Base-by-base conservation (phyloP, 2,113 vertebrate species). In the Neogobius melanostomus region DNA sequence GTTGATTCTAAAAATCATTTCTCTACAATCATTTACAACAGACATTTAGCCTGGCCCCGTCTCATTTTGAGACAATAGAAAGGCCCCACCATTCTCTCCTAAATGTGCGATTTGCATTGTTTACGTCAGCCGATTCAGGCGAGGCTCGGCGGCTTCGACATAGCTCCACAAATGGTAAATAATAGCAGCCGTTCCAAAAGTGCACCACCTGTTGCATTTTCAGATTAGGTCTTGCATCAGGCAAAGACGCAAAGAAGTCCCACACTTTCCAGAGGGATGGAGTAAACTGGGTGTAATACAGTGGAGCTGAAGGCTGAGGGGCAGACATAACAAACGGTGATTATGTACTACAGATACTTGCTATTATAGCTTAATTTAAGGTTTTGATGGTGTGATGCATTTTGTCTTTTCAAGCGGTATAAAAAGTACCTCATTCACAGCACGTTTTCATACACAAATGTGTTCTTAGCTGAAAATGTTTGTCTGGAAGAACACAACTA, bases 301-400 rank as follows among this genome's bases (percentile, higher is more conserved):
- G 52, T 16, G 10, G 52, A 8, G 61, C 64, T 52, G 71, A 68
- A 75, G 17, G 54, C 54, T 28, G 9, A 11, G 28, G 51, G 51
- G 51, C 16, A n/a, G 17, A 56, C 51, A 9, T 15, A 53, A 53
- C 15, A 53, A 53, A 21, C 21, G 21, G 2, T 21, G 28, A 36
- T 36, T 3, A 36, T 36, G 4, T 36, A 36, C 28, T 5, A 21
- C 21, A 21, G 21, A 2, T 21, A 36, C 28, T 36, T 36, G 28
- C 3, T 36, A 36, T 2, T 2, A 36, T 36, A 36, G 28, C 4
- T 36, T 4, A 1, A 36, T 36, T 36, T 36, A 3, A 36, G 3
- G 28, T 3, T 2, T 36, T 36, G 28, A 36, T 36, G 28, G 21
- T 21, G 21, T 4, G 28, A 36, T 5, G 28, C 28, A 36, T 36